Evolutionary conservation across 1,140 invertebrate species (phyloP), one percentile per base, ranked within the genome.

Genomic region (Solenopsis fugax): DNA sequence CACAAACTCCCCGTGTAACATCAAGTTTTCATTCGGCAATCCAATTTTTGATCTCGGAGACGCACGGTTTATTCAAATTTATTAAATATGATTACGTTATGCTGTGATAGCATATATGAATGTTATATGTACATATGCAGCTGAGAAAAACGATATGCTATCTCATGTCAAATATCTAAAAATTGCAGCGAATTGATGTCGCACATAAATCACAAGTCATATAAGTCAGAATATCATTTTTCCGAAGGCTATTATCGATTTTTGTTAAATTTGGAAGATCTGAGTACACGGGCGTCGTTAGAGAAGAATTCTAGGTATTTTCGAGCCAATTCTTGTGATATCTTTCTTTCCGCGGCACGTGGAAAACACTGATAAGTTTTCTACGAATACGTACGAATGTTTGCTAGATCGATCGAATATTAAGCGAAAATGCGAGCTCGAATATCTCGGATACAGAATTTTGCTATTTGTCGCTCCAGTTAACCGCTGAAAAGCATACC

Each of bases 351-450:
- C 18, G 6, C 18, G 45, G 29, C 48, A n/a, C 34, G 21, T 81
- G 64, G 16, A 64, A 75, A 60, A 48, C 45, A 48, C n/a, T 60
- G 80, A 75, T 60, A 73, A 82, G 45, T 50, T 60, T 84, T 84
- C 18, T 54, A 60, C 24, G 52, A 73, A 84, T 72, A 60, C 6
- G 2, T 34, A 37, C 24, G 37, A 80, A 24, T 72, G 24, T 56
- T 82, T 10, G 67, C 13, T 13, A 50, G 54, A 75, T 84, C 41
- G 80, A 84, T 84, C 9, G 69, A 62, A 75, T 62, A 82, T 73
- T 60, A 72, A 60, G 58, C 56, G 13, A n/a, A 82, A 62, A 10
- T 60, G 45, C 54, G 41, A 16, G 18, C 16, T 60, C 7, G 7
- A 48, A 48, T 37, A 29, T n/a, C 29, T 18, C 29, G 41, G 29